Evolutionary conservation across 2,797 vertebrate species (phyloP).

Genomic region (Crocidura indochinensis): DNA sequence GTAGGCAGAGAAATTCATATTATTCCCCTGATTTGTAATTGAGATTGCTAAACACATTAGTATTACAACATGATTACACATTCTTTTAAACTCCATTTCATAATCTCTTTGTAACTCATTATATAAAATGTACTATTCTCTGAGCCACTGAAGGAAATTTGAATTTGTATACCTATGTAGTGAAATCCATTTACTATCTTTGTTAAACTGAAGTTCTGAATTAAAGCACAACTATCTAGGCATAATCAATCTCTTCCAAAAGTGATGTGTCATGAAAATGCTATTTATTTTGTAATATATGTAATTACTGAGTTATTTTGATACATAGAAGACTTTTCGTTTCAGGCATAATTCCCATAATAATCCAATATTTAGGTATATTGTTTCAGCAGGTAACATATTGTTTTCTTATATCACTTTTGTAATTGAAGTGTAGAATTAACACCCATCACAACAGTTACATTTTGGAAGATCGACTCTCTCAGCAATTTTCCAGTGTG

Average conservation of each 20-base stretch:
- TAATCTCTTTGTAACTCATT: slow-evolving; percentile 56
- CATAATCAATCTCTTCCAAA: slow-evolving; percentile 61
- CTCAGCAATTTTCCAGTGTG: neutral
- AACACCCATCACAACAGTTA: neutral
- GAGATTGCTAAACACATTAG: slow-evolving; percentile 58
- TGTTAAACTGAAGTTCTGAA: slow-evolving; percentile 36
- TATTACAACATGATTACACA: slow-evolving; percentile 69
- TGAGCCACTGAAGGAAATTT: slow-evolving; percentile 51
- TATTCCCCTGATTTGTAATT: slow-evolving; percentile 65
- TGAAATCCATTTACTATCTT: slow-evolving; percentile 28
- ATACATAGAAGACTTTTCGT: neutral
- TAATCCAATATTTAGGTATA: neutral
- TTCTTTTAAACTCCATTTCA: slow-evolving; percentile 69
- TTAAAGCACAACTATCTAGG: slow-evolving; percentile 27
- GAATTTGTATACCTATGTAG: slow-evolving; percentile 30
- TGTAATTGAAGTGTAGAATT: neutral
- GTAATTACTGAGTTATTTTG: neutral
- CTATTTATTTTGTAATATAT: slow-evolving; percentile 1
- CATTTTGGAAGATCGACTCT: neutral
- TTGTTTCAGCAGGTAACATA: neutral
- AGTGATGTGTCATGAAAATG: slow-evolving; percentile 41
- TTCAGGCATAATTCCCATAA: neutral
- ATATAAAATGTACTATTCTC: slow-evolving; percentile 67
- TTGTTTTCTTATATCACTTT: neutral
- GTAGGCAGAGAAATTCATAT: slow-evolving; percentile 16